phyloP scores from a whole-genome alignment of 2,797 vertebrate species.

The Microhierax caerulescens region DNA sequence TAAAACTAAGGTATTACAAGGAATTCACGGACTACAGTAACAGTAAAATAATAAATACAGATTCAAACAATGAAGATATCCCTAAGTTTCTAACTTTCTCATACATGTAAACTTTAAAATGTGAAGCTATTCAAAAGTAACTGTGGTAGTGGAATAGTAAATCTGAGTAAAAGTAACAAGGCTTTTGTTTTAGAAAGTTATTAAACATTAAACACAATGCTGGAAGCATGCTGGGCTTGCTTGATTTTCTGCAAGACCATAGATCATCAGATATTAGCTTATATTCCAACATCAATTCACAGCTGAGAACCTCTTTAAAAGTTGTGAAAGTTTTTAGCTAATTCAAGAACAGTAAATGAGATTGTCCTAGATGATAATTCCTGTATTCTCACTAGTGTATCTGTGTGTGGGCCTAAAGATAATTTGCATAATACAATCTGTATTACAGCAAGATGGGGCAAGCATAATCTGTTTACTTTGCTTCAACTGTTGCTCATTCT shows the following conservation, averaged over 20 bases:
- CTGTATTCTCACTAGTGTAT: background rate
- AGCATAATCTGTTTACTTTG: slow-evolving; percentile 24
- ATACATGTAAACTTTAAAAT: background rate
- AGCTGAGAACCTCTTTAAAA: background rate
- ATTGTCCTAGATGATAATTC: slow-evolving; percentile 25
- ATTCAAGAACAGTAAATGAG: background rate
- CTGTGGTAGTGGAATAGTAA: background rate
- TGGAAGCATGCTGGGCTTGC: background rate
- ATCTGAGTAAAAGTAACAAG: background rate
- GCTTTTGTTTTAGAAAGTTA: background rate
- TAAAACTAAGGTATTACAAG: background rate
- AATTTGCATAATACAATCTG: slow-evolving; percentile 47
- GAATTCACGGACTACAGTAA: background rate
- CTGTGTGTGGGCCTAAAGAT: slow-evolving; percentile 19
- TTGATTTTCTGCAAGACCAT: background rate
- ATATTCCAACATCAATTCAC: background rate
- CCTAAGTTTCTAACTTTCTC: background rate
- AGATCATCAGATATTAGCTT: background rate
- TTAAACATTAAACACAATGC: background rate
- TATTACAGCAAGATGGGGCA: slow-evolving; percentile 45
- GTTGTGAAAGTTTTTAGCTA: slow-evolving; percentile 3
- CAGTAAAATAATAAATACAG: background rate
- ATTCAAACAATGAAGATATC: background rate
- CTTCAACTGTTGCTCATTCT: background rate
- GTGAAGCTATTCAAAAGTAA: background rate